phyloP scores from a whole-genome alignment of 2,113 vertebrate genomes.

The Dolichallabes microphthalmus region DNA sequence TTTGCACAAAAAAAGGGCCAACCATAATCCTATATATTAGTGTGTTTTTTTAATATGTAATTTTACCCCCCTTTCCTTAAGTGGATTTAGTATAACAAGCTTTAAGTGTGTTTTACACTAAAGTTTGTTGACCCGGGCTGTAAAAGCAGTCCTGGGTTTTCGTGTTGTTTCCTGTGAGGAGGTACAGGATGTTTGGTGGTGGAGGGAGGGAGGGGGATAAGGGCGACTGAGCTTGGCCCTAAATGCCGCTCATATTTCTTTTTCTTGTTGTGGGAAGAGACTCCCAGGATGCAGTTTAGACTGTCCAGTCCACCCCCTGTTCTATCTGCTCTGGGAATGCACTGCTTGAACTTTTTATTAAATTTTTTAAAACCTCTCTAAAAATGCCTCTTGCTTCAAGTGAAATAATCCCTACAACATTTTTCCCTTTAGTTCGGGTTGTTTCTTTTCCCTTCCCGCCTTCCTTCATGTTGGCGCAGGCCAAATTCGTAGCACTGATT shows the following conservation, averaged over 20 bases:
- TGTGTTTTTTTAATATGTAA: no score
- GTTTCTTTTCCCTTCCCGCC: background rate
- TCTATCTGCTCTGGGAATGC: slow-evolving; percentile 30
- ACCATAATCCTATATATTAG: no score
- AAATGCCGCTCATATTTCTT: slow-evolving; percentile 53
- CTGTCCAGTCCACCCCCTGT: background rate
- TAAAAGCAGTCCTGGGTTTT: background rate
- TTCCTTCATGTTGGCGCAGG: background rate
- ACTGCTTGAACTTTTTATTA: background rate
- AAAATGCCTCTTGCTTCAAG: background rate
- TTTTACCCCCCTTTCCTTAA: no score
- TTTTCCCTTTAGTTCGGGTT: background rate
- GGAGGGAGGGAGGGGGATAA: slow-evolving; percentile 3
- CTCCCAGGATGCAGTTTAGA: slow-evolving; percentile 6
- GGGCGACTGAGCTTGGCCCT: slow-evolving; percentile 35
- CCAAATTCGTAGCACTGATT: background rate
- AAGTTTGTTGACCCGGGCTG: background rate
- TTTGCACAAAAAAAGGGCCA: background rate
- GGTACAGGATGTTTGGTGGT: slow-evolving; percentile 64
- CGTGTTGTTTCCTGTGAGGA: slow-evolving; percentile 51
- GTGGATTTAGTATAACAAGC: background rate
- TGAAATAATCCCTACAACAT: background rate
- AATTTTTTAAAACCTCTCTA: background rate
- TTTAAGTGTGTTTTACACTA: background rate
- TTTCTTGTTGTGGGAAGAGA: slow-evolving; percentile 50